Evolutionary conservation across 2,888 invertebrate genomes (phyloP).

Genomic region (Thecophora atra): DNA sequence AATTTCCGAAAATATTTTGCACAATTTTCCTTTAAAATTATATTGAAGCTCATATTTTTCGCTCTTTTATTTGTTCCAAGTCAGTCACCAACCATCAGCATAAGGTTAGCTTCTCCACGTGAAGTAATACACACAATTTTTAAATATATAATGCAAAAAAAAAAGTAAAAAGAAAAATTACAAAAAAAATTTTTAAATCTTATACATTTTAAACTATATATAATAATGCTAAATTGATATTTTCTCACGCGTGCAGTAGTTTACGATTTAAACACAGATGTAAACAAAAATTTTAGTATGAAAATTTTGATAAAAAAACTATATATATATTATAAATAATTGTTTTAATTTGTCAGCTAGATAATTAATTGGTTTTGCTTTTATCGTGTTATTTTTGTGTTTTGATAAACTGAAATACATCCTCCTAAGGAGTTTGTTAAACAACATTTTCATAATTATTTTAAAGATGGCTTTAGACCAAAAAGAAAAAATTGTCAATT

Average conservation of each 20-base stretch:
- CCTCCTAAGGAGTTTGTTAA: no score
- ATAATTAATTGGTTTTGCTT: background rate
- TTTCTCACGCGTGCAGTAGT: slow-evolving; percentile 27
- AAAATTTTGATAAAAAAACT: background rate
- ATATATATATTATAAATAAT: no score
- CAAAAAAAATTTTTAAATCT: slow-evolving; percentile 26
- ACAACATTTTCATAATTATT: no score
- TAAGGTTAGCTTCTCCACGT: slow-evolving; percentile 12
- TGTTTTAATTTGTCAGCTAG: no score
- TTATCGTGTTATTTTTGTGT: slow-evolving; percentile 16
- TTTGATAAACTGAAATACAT: background rate
- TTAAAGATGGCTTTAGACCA: no score
- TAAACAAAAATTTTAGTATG: slow-evolving; percentile 4
- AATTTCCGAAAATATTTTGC: no score
- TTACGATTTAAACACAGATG: slow-evolving; percentile 3
- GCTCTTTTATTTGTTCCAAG: background rate
- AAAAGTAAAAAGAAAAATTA: slow-evolving; percentile 39
- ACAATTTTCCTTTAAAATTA: no score
- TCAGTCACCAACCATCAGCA: background rate
- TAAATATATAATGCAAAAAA: slow-evolving; percentile 44
- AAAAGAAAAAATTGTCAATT: no score
- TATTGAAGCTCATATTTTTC: background rate
- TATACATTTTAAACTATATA: slow-evolving; percentile 11
- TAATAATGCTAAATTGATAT: slow-evolving; percentile 33
- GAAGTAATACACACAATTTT: slow-evolving; percentile 31